Evolutionary conservation across 2,888 invertebrate species (phyloP).

Genomic region (Drosophila neotestacea): DNA sequence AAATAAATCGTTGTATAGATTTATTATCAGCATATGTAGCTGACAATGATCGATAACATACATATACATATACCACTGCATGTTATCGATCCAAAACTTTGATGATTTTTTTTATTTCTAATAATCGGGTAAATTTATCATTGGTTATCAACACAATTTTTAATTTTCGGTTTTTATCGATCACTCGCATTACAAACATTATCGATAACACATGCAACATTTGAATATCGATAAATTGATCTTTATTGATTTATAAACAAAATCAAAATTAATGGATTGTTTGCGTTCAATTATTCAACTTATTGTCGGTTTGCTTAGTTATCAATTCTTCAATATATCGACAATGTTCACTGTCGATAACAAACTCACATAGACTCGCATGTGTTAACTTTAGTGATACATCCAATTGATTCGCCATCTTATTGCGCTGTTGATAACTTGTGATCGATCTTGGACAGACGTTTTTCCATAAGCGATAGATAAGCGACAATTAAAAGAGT

Average conservation of each 20-base stretch:
- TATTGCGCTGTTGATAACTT: not conserved
- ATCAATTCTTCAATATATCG: not conserved
- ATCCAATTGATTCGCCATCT: not conserved
- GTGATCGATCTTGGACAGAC: not conserved
- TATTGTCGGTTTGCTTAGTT: not conserved
- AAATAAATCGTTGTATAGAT: not conserved
- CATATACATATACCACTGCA: not conserved
- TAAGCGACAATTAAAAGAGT: conserved; percentile 11
- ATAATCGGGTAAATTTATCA: too few species aligned
- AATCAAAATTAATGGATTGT: not conserved
- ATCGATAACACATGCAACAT: not conserved
- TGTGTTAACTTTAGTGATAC: not conserved
- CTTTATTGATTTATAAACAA: not conserved
- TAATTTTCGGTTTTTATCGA: not conserved
- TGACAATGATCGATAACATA: conserved; percentile 5
- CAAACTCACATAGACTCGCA: not conserved
- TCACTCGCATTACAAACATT: not conserved
- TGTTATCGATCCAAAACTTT: not conserved
- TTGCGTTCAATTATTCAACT: not conserved
- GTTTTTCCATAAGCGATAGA: not conserved
- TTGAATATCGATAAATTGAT: not conserved
- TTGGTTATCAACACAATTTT: too few species aligned
- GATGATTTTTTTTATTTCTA: too few species aligned
- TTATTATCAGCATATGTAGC: not conserved
- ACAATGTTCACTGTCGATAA: not conserved